Percentiles rank a stretch among this genome's conserved stretches.
These are phyloP conservation scores for Cnemophilus loriae DNA, from an alignment of 2,113 vertebrate genomes.

Conservation along the genomic window DNA sequence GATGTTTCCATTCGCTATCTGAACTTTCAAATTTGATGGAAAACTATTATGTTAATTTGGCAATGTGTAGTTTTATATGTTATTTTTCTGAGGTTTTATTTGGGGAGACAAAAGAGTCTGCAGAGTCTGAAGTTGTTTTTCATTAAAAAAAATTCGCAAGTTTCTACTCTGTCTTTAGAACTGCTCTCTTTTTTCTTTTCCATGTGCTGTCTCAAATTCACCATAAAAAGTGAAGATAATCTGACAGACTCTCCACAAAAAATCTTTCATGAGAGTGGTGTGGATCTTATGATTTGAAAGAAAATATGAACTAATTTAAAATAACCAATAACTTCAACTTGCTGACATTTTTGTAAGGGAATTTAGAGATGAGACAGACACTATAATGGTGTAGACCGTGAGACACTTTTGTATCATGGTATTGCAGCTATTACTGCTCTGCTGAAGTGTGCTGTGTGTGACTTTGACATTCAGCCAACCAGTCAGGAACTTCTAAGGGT, in stretches of 20 bases:
- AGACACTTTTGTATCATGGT: background rate
- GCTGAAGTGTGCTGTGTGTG: background rate
- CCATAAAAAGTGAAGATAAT: background rate
- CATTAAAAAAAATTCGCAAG: background rate
- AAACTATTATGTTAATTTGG: background rate
- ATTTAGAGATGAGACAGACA: background rate
- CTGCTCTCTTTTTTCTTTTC: background rate
- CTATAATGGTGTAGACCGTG: background rate
- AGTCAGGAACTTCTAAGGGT: background rate
- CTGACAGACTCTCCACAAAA: background rate
- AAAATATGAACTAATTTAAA: background rate
- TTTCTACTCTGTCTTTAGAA: background rate
- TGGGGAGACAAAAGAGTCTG: background rate
- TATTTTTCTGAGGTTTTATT: background rate
- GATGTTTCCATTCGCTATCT: background rate
- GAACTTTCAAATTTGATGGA: background rate
- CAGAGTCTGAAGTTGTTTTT: background rate
- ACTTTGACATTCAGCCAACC: background rate
- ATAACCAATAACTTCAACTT: background rate
- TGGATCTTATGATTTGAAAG: background rate
- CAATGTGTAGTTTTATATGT: background rate
- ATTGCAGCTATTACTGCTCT: background rate
- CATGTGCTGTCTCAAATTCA: background rate
- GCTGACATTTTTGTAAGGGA: background rate
- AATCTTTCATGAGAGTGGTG: background rate